phyloP scores from a whole-genome alignment of 1,140 invertebrate species.

The Chionoecetes opilio region DNA sequence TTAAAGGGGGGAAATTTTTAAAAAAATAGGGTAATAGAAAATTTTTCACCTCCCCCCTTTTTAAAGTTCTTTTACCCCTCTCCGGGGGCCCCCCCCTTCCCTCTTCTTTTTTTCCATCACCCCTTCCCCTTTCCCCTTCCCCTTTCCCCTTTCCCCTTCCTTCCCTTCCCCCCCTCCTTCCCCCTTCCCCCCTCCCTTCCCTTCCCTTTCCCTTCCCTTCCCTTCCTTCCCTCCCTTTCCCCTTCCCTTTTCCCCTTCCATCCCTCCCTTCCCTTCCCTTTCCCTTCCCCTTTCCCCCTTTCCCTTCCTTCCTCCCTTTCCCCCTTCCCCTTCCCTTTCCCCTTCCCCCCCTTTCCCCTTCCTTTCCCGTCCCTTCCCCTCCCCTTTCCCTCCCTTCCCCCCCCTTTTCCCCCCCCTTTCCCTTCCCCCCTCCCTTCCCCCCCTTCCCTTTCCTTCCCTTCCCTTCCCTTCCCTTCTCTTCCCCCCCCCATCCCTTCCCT shows the following conservation, averaged over 20 bases:
- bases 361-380: not conserved
- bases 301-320: not conserved
- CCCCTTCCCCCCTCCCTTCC: not conserved
- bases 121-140: not conserved
- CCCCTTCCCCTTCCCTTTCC: not conserved
- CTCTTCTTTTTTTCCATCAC: not conserved
- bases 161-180: not conserved
- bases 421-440: too few relatives aligned
- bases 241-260: not conserved
- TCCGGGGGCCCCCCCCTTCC: not conserved
- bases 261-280: not conserved
- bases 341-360: not conserved
- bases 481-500: not conserved
- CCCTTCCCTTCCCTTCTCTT: not conserved
- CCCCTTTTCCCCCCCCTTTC: not conserved
- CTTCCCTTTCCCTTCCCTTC: not conserved
- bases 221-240: not conserved
- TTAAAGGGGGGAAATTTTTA: too few relatives aligned
- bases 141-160: conserved; percentile 25
- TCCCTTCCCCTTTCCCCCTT: not conserved
- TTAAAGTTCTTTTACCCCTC: not conserved
- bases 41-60: not conserved
- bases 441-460: not conserved
- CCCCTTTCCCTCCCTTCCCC: not conserved
- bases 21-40: too few relatives aligned